phyloP scores from a whole-genome alignment of 1,140 invertebrate genomes.

The Hycleus cichorii region DNA sequence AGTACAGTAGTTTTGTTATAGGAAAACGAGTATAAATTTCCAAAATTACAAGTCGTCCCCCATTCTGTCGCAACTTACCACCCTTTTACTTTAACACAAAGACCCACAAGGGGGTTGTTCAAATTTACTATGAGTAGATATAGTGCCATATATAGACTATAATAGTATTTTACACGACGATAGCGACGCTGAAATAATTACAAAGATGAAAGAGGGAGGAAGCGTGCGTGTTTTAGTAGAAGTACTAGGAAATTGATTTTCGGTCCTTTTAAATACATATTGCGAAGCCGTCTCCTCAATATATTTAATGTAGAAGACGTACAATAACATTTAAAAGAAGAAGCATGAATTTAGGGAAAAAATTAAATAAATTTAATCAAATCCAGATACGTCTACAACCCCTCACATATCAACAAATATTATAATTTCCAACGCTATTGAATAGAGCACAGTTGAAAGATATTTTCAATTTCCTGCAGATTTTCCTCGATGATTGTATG shows the following conservation, averaged over 20 bases:
- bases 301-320: neutral
- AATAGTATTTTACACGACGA: conserved; percentile 10
- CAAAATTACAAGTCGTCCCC: too few species aligned
- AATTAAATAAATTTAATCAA: too few species aligned
- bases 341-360: too few species aligned
- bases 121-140: too few species aligned
- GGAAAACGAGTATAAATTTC: too few species aligned
- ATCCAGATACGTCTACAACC: too few species aligned
- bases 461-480: conserved; percentile 23
- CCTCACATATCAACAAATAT: neutral
- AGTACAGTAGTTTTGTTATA: too few species aligned
- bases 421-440: conserved; percentile 1
- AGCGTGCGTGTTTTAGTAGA: conserved; percentile 8
- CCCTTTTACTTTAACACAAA: too few species aligned
- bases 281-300: conserved; percentile 14
- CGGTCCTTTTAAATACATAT: conserved; percentile 13
- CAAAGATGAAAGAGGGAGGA: conserved; percentile 17
- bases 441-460: conserved; percentile 10
- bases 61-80: too few species aligned
- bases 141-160: neutral
- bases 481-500: neutral
- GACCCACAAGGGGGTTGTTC: too few species aligned
- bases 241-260: conserved; percentile 18
- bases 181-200: conserved; percentile 16
- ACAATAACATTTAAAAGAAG: too few species aligned